Evolutionary conservation across 2,797 vertebrate species (phyloP).

Genomic region (Clarias laeviceps): DNA sequence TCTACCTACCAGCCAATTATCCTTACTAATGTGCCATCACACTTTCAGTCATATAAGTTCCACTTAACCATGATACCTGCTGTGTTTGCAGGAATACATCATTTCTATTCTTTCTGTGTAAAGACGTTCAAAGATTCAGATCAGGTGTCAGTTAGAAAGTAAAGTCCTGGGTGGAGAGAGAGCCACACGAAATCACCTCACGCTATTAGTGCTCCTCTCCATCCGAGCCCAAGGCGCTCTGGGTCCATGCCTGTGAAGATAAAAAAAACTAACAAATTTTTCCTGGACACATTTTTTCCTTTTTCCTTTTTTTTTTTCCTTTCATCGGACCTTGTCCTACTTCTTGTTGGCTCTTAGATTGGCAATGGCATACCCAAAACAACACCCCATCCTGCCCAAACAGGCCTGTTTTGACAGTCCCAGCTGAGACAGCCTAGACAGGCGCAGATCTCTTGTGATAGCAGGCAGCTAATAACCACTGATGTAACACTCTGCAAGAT

Average conservation of each 20-base stretch:
- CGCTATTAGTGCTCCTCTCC: slow-evolving; percentile 23
- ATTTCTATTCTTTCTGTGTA: slow-evolving; percentile 21
- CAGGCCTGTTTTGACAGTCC: slow-evolving; percentile 59
- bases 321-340: slow-evolving; percentile 47
- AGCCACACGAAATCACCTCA: slow-evolving; percentile 21
- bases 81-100: slow-evolving; percentile 19
- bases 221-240: background rate
- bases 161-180: background rate
- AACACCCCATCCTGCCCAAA: slow-evolving; percentile 49
- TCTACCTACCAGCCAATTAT: slow-evolving; percentile 17
- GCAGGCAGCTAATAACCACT: slow-evolving; percentile 59
- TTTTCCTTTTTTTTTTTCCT: slow-evolving; percentile 3
- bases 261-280: slow-evolving; percentile 1
- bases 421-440: slow-evolving; percentile 52
- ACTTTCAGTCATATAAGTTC: slow-evolving; percentile 7
- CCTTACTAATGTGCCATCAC: slow-evolving; percentile 2
- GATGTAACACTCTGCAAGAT: slow-evolving; percentile 69
- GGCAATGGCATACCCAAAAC: slow-evolving; percentile 56
- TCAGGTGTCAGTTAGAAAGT: slow-evolving; percentile 22
- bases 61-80: slow-evolving; percentile 26
- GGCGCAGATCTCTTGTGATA: slow-evolving; percentile 46
- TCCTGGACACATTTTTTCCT: slow-evolving; percentile 1
- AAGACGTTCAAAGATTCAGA: slow-evolving; percentile 15
- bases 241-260: slow-evolving; percentile 5
- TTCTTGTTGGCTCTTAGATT: slow-evolving; percentile 51